These are phyloP conservation scores for Mustela nigripes DNA, from an alignment of 2,113 vertebrate species.

Conservation along the genomic window DNA sequence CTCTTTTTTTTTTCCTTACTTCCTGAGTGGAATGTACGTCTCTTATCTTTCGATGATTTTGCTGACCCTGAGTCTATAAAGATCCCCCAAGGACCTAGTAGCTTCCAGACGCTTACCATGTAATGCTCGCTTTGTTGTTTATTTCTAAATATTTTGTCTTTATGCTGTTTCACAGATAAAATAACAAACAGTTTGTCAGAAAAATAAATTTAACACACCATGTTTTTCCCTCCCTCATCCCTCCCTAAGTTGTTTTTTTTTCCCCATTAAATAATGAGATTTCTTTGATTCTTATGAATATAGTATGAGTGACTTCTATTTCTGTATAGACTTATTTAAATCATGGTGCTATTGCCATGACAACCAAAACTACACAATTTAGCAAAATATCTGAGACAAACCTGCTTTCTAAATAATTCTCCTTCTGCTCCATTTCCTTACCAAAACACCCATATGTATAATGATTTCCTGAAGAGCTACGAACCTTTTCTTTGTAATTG, in stretches of 20 bases:
- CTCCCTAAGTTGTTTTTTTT: not conserved
- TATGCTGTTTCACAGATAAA: slow-evolving; percentile 56
- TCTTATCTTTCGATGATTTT: not conserved
- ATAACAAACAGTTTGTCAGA: slow-evolving; percentile 62
- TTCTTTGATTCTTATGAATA: slow-evolving; percentile 72
- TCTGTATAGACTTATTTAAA: slow-evolving; percentile 75
- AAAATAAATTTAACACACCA: slow-evolving; percentile 18
- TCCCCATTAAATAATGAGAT: slow-evolving; percentile 66
- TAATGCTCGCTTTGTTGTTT: not conserved
- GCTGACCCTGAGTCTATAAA: not conserved
- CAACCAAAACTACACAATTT: slow-evolving; percentile 75
- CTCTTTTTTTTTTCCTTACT: not conserved
- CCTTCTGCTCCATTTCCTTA: slow-evolving; percentile 60
- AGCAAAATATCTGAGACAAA: slow-evolving; percentile 74
- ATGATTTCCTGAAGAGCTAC: slow-evolving; percentile 72
- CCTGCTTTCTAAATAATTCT: slow-evolving; percentile 75
- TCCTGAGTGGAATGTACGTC: not conserved
- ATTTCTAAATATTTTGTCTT: slow-evolving; percentile 66
- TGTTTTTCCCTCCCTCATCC: slow-evolving; percentile 14
- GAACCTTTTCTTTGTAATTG: slow-evolving; percentile 32
- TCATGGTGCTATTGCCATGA: slow-evolving; percentile 74
- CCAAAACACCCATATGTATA: slow-evolving; percentile 54
- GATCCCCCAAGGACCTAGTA: not conserved
- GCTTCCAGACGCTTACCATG: not conserved
- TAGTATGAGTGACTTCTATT: slow-evolving; percentile 77